These are phyloP conservation scores for Acropora yongei DNA, from an alignment of 64 coral and sea anemone genomes.

Conservation along the genomic window DNA sequence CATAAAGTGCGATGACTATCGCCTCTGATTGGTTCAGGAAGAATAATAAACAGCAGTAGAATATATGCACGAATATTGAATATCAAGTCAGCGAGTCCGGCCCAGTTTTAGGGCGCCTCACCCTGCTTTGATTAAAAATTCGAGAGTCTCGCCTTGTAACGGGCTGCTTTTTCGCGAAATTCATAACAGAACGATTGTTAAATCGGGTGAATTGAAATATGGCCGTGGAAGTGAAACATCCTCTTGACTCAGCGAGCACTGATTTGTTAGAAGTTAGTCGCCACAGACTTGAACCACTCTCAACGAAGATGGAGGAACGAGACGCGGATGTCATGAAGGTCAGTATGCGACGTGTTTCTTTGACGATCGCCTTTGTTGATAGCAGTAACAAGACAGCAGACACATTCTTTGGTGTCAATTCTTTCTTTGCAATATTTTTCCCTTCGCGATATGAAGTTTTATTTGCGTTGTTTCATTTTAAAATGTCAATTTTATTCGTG, in stretches of 20 bases:
- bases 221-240: slow-evolving; percentile 95
- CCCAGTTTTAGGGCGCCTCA: slow-evolving; percentile 50
- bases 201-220: slow-evolving; percentile 58
- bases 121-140: slow-evolving; percentile 32
- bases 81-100: slow-evolving; percentile 42
- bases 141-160: not conserved
- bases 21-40: slow-evolving; percentile 16
- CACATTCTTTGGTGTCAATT: not conserved
- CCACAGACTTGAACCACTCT: slow-evolving; percentile 84
- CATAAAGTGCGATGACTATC: not conserved
- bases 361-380: not conserved
- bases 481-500: slow-evolving; percentile 43
- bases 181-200: slow-evolving; percentile 28
- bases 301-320: slow-evolving; percentile 89
- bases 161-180: not conserved
- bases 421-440: not conserved
- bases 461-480: not conserved
- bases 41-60: not conserved
- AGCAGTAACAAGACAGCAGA: not conserved
- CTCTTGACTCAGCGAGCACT: slow-evolving; percentile 85
- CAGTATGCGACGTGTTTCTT: slow-evolving; percentile 34
- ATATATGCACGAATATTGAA: slow-evolving; percentile 47
- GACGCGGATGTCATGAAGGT: slow-evolving; percentile 92
- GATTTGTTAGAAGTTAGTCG: slow-evolving; percentile 94
- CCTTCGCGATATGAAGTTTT: not conserved